phyloP scores from a whole-genome alignment of 2,113 vertebrate genomes.

The Neotragus pygmaeus region DNA sequence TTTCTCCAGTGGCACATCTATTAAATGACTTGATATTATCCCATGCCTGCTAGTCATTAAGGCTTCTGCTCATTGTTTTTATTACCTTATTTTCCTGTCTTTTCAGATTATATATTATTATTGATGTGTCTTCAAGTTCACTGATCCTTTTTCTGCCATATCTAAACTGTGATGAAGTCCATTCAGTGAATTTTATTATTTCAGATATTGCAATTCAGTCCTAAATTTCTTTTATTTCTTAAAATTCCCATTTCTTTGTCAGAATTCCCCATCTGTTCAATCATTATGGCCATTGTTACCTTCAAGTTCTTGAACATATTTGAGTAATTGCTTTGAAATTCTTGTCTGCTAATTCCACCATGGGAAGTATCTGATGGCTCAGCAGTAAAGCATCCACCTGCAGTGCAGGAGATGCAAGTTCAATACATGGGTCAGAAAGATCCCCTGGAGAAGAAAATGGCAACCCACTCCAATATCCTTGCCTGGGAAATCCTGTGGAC shows the following conservation, averaged over 20 bases:
- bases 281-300: not conserved
- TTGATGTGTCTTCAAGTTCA: not conserved
- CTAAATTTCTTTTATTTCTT: not conserved
- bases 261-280: not conserved
- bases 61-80: not conserved
- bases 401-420: not conserved
- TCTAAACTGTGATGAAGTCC: not conserved
- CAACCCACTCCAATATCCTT: not conserved
- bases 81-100: not conserved
- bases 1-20: not conserved
- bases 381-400: not conserved
- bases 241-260: not conserved
- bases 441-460: not conserved
- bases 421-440: not conserved
- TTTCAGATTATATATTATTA: not conserved
- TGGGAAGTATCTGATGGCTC: not conserved
- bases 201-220: not conserved
- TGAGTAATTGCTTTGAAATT: not conserved
- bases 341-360: not conserved
- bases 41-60: not conserved
- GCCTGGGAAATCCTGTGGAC: not conserved
- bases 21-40: not conserved
- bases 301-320: not conserved
- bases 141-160: not conserved
- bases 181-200: not conserved